Conservation (phyloP, 1,140 invertebrate species). For the Centruroides sculpturatus region DNA sequence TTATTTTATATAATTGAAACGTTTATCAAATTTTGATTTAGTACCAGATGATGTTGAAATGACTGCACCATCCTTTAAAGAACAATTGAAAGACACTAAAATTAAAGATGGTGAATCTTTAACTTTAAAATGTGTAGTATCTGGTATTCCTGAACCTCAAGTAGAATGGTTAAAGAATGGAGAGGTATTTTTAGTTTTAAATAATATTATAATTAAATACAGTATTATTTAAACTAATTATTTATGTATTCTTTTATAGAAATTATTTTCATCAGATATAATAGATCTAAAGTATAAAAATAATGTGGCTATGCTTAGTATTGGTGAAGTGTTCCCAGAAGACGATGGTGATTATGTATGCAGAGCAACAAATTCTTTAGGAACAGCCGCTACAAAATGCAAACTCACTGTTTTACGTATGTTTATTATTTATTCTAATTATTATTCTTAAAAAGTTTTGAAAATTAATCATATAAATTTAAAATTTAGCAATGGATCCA, state of each 20-base stretch:
- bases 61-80: slow-evolving; percentile 51
- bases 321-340: slow-evolving; percentile 84
- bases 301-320: slow-evolving; percentile 64
- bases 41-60: slow-evolving; percentile 13
- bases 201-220: background rate
- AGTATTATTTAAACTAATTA: no score
- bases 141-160: slow-evolving; percentile 73
- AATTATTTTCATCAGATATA: slow-evolving; percentile 60
- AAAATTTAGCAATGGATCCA: slow-evolving; percentile 42
- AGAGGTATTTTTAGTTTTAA: slow-evolving; percentile 28
- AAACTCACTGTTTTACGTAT: slow-evolving; percentile 53
- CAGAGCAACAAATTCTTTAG: slow-evolving; percentile 78
- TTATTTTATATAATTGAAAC: background rate
- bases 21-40: background rate
- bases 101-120: slow-evolving; percentile 69
- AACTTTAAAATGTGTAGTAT: slow-evolving; percentile 59
- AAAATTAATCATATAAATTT: background rate
- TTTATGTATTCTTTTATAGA: slow-evolving; percentile 19
- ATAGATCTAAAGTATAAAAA: slow-evolving; percentile 82
- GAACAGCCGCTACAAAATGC: slow-evolving; percentile 62
- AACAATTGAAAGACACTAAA: slow-evolving; percentile 52
- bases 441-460: background rate
- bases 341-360: slow-evolving; percentile 80
- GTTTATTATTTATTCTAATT: slow-evolving; percentile 1
- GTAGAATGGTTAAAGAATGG: slow-evolving; percentile 72